Conservation (phyloP, 2,113 vertebrate genomes). For the Irena cyanogastra region DNA sequence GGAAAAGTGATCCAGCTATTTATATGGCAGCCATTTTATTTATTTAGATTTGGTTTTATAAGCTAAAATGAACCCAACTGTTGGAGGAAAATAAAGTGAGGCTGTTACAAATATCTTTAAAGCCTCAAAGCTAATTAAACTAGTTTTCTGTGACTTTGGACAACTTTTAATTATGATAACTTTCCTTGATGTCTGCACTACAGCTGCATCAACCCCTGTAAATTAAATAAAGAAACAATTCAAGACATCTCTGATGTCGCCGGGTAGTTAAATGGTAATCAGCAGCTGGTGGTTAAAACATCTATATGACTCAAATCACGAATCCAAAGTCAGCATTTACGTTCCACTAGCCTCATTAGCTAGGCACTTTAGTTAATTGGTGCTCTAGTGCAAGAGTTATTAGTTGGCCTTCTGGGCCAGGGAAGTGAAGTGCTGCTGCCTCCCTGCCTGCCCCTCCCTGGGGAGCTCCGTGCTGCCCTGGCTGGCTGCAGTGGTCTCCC, state of each 20-base stretch:
- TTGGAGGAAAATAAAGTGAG: neutral
- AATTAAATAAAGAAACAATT: constrained; percentile 8
- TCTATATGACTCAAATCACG: neutral
- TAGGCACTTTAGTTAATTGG: neutral
- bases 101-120: neutral
- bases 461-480: neutral
- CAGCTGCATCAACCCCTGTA: neutral
- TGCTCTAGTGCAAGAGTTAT: neutral
- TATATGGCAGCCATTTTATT: neutral
- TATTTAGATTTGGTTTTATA: neutral
- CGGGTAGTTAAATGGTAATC: neutral
- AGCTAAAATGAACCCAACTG: neutral
- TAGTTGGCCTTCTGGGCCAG: neutral
- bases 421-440: neutral
- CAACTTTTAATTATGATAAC: neutral
- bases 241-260: neutral
- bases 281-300: constrained; percentile 17
- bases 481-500: fast-evolving
- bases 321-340: constrained; percentile 7
- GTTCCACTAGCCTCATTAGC: neutral
- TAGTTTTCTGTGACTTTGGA: neutral
- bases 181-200: neutral
- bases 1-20: neutral
- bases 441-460: neutral
- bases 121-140: neutral